A percentile compares a stretch with the other conserved stretches of the same genome.
These are phyloP conservation scores for Gymnopithys bicolor DNA, from an alignment of 2,797 vertebrate species.

Conservation along the genomic window DNA sequence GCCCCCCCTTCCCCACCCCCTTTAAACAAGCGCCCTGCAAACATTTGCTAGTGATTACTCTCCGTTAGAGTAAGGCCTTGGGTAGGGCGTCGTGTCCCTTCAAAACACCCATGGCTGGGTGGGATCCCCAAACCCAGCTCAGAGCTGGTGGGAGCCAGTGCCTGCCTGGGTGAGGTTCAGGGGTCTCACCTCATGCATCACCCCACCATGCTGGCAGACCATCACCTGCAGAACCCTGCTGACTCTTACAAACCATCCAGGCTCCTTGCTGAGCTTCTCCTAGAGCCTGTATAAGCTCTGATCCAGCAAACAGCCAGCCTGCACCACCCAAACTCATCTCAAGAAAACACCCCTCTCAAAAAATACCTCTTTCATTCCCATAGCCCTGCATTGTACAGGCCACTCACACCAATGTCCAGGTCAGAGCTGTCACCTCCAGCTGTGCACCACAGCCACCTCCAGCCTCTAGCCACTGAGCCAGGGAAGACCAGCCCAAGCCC, in stretches of 20 bases:
- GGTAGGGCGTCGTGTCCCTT: not conserved
- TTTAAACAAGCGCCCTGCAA: constrained; percentile 24
- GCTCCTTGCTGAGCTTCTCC: not conserved
- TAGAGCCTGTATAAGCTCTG: not conserved
- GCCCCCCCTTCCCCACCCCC: not conserved
- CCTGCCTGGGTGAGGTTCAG: not conserved
- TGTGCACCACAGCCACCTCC: not conserved
- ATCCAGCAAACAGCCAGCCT: not conserved
- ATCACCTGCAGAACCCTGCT: not conserved
- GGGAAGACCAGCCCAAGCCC: not conserved
- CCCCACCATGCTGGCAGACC: accelerated
- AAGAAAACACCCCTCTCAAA: not conserved
- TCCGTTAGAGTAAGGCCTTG: not conserved
- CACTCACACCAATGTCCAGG: not conserved
- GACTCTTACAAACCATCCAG: not conserved
- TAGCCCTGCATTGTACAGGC: not conserved
- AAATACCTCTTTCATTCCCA: not conserved
- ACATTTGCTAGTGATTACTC: constrained; percentile 74
- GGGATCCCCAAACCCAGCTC: not conserved
- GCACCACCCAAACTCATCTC: not conserved
- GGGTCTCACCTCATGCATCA: not conserved
- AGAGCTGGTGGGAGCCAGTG: not conserved
- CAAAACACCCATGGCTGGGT: not conserved
- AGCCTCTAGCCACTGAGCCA: not conserved
- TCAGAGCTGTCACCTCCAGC: accelerated